Evolutionary conservation across 2,113 vertebrate genomes (phyloP).

Genomic region (Genyomyrus donnyi): DNA sequence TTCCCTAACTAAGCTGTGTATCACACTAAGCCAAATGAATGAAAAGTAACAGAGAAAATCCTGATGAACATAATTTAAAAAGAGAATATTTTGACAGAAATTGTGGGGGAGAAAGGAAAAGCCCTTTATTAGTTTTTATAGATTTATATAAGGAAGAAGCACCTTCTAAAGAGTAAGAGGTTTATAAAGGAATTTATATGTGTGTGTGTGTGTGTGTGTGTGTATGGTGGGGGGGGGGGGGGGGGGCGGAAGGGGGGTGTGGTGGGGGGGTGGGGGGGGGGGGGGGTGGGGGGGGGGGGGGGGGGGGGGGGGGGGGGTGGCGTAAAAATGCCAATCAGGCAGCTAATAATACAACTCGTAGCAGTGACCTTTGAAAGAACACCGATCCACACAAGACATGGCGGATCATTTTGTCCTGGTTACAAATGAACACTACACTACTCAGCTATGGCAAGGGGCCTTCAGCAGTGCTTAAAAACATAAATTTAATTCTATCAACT

Average conservation of each 20-base stretch:
- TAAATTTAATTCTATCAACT: neutral
- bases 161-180: neutral
- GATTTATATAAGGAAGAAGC: neutral
- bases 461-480: neutral
- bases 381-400: conserved; percentile 7
- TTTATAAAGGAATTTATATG: neutral
- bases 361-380: conserved; percentile 18
- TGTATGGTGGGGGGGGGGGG: neutral
- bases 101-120: neutral
- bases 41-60: neutral
- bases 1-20: neutral
- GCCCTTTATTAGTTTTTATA: neutral
- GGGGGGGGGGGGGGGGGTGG: neutral
- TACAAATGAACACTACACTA: neutral
- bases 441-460: neutral
- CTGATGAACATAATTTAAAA: neutral
- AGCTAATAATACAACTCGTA: neutral
- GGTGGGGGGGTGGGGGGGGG: neutral
- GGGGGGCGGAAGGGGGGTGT: too few species aligned
- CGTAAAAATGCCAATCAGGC: conserved; percentile 12
- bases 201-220: too few species aligned
- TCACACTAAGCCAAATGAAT: neutral
- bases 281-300: neutral
- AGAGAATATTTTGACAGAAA: neutral
- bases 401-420: neutral